A percentile compares a stretch with the other conserved stretches of the same genome.
phyloP scores from a whole-genome alignment of 2,797 vertebrate genomes.

The Alca torda region DNA sequence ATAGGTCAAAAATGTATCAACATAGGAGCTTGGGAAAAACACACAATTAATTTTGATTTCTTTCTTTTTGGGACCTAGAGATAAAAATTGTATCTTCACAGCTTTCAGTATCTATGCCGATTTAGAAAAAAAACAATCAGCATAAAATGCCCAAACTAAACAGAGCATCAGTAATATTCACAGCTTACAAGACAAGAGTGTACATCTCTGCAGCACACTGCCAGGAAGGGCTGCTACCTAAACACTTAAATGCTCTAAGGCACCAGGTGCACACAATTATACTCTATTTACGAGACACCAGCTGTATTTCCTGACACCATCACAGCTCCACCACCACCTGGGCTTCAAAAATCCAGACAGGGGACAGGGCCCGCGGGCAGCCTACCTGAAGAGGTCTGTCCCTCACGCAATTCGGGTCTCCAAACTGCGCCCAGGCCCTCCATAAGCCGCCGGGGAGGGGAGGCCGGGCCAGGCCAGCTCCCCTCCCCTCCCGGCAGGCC shows the following conservation, averaged over 20 bases:
- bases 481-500: not conserved
- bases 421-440: not conserved
- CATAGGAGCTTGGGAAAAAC: accelerated
- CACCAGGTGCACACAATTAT: not conserved
- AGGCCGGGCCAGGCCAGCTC: not conserved
- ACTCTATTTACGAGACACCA: accelerated
- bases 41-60: not conserved
- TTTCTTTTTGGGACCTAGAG: accelerated
- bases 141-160: accelerated
- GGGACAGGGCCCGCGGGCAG: not conserved
- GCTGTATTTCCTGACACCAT: not conserved
- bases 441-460: not conserved
- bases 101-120: accelerated
- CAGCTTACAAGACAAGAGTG: accelerated
- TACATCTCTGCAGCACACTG: accelerated
- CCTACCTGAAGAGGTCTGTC: accelerated
- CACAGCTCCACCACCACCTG: not conserved
- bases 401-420: accelerated
- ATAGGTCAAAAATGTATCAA: accelerated
- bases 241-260: accelerated
- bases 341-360: not conserved
- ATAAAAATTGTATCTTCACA: not conserved
- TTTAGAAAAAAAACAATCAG: too few relatives aligned
- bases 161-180: accelerated
- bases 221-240: accelerated